Evolutionary conservation across 2,113 vertebrate genomes (phyloP).

Genomic region (Mixornis gularis): DNA sequence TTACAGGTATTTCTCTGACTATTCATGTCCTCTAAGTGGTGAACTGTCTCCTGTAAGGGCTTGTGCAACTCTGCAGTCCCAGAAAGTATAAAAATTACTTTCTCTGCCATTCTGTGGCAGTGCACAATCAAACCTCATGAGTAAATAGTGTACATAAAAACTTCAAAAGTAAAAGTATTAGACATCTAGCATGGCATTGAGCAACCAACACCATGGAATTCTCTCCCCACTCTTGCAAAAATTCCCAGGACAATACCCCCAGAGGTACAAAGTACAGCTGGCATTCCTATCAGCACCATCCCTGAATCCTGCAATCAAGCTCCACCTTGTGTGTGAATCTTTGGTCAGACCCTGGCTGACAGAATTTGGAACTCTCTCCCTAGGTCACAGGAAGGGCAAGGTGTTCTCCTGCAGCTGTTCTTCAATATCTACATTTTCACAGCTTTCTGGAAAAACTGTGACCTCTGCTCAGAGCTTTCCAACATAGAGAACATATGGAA

Average conservation of each 20-base stretch:
- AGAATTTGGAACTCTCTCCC: not conserved
- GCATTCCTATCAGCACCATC: not conserved
- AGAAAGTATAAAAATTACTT: not conserved
- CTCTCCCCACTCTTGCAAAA: not conserved
- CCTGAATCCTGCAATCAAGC: not conserved
- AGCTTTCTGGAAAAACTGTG: not conserved
- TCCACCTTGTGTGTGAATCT: fast-evolving
- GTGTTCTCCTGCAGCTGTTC: not conserved
- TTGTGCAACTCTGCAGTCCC: not conserved
- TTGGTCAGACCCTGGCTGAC: not conserved
- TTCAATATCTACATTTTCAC: not conserved
- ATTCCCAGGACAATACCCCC: not conserved
- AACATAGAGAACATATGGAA: fast-evolving
- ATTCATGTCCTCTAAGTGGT: not conserved
- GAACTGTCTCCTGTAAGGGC: not conserved
- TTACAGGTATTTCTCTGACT: not conserved
- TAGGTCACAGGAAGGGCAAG: not conserved
- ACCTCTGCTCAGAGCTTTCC: not conserved
- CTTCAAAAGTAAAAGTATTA: not conserved
- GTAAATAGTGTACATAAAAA: not conserved
- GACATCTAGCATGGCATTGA: not conserved
- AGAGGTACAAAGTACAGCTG: not conserved
- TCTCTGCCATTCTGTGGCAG: not conserved
- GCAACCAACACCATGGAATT: not conserved
- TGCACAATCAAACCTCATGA: not conserved